phyloP scores from a whole-genome alignment of 2,797 vertebrate species.

The Hydrophis major region DNA sequence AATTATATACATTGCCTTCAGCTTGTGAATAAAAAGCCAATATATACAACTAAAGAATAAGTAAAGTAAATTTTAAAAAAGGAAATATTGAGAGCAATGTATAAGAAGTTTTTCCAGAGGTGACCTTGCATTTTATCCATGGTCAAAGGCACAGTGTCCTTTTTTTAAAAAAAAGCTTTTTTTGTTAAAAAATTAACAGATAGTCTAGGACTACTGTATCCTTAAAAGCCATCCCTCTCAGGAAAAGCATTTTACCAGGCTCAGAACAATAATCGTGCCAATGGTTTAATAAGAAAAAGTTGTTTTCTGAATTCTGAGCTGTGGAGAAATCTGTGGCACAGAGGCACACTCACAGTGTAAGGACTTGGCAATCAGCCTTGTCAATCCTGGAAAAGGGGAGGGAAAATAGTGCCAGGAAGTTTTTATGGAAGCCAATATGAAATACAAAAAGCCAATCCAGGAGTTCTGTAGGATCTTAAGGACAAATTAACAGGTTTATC shows the following conservation, averaged over 20 bases:
- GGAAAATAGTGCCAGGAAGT: not conserved
- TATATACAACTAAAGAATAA: not conserved
- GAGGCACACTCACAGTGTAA: not conserved
- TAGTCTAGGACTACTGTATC: not conserved
- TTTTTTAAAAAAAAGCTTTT: not conserved
- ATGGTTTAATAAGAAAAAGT: not conserved
- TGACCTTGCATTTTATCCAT: not conserved
- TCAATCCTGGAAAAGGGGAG: not conserved
- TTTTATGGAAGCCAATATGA: not conserved
- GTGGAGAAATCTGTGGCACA: not conserved
- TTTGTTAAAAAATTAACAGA: not conserved
- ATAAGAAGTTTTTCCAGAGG: not conserved
- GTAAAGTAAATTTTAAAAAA: not conserved
- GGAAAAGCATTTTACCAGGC: not conserved
- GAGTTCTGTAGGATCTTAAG: not conserved
- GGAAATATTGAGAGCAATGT: not conserved
- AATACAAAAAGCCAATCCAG: not conserved
- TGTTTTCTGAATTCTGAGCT: not conserved
- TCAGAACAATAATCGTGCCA: not conserved
- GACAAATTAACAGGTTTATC: not conserved
- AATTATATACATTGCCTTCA: not conserved
- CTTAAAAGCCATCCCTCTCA: not conserved
- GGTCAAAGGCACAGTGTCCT: not conserved
- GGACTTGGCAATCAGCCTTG: not conserved
- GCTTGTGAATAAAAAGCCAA: not conserved